Conservation (phyloP, 2,113 vertebrate genomes). For the Sarotherodon lohbergeri region DNA sequence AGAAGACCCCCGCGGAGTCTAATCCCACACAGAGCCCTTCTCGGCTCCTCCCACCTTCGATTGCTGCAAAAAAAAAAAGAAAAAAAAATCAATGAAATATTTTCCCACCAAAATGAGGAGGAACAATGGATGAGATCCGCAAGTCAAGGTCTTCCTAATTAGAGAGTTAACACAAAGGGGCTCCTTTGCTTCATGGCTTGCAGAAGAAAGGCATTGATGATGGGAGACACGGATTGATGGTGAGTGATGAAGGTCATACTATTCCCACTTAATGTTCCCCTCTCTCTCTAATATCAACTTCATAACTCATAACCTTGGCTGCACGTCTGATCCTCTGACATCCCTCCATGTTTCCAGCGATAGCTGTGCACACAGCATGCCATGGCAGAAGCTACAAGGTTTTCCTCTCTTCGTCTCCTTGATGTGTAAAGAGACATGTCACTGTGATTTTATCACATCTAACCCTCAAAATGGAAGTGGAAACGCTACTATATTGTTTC, state of each 20-base stretch:
- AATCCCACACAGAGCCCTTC: conserved; percentile 71
- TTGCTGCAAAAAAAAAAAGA: conserved; percentile 23
- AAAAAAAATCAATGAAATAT: conserved; percentile 75
- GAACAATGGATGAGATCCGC: conserved; percentile 59
- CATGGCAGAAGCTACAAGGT: conserved; percentile 16
- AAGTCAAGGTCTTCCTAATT: conserved; percentile 71
- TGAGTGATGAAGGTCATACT: conserved; percentile 54
- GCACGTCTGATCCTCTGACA: conserved; percentile 2
- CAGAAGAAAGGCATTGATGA: conserved; percentile 10
- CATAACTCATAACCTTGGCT: conserved; percentile 42
- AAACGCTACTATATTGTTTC: neutral
- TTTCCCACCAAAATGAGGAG: conserved; percentile 76
- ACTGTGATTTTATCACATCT: conserved; percentile 29
- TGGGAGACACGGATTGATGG: conserved; percentile 3
- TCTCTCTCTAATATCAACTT: conserved; percentile 34
- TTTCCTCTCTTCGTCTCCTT: conserved; percentile 20
- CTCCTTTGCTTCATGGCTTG: conserved; percentile 37
- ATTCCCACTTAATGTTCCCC: conserved; percentile 27
- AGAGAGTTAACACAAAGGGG: conserved; percentile 65
- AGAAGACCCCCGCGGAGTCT: conserved; percentile 67
- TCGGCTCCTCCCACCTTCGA: conserved; percentile 57
- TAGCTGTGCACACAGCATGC: conserved; percentile 5
- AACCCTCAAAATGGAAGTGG: conserved; percentile 18
- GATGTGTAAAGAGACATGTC: conserved; percentile 23
- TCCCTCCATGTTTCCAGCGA: neutral